Evolutionary conservation across 2,113 vertebrate species (phyloP), one percentile per base, ranked within the genome.

Genomic region (Indicator maculatus): DNA sequence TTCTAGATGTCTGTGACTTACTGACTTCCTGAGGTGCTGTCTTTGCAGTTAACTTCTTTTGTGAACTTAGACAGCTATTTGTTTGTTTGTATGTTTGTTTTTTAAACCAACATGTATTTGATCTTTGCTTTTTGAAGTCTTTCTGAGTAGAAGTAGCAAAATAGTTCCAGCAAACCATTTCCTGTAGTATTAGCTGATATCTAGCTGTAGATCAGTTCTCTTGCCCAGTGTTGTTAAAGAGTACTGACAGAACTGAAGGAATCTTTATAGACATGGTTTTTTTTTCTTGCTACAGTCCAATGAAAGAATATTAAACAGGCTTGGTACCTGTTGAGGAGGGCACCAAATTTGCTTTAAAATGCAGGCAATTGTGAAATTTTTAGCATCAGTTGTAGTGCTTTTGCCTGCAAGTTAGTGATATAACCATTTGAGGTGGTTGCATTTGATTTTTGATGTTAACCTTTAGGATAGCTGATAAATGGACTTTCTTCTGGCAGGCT

Each of bases 401-500:
- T 90, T 91, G 33, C 47, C 36, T 83, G 28, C 55, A 69, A 93
- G 36, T 74, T 83, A 80, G 47, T 67, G 63, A 81, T 66, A 80
- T 0, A 59, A 67, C 88, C 52, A 41, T 91, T 64, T 75, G 82
- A 75, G 38, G 47, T 72, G 72, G 53, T 74, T 91, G 69, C 6
- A 45, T 74, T 91, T 88, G 76, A 47, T 97, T 90, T 78, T 78
- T 91, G 89, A 93, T 90, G 64, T 93, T 95, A 93, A 78, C 88
- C 91, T 94, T 94, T 91, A 75, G 33, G 21, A 41, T n/a, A 75
- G 82, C 73, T 90, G 93, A 93, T 93, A 86, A 91, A 83, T 88
- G 81, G 88, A 38, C 69, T 91, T 85, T 88, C 53, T 86, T 81
- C 53, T 91, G 82, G 76, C 82, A 93, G 91, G 47, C 75, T 78